Base-by-base conservation (phyloP, 2,888 invertebrate genomes). In the Adelphocoris suturalis region DNA sequence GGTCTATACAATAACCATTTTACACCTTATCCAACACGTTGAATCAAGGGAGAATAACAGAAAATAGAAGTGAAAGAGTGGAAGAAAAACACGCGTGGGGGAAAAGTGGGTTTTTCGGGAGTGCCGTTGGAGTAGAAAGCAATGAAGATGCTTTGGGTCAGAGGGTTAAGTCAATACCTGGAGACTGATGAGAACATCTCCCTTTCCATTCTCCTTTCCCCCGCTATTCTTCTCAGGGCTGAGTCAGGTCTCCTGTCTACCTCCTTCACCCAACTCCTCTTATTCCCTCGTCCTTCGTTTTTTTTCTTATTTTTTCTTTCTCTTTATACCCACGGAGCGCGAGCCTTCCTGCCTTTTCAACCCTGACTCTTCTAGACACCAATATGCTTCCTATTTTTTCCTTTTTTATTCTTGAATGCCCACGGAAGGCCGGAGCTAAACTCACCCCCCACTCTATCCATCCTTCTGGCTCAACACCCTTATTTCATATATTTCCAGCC, bases 161-260 rank as follows among this genome's bases (percentile, higher is more conserved):
- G 37, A 55, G 37, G 85, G 85, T 85, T 85, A 85, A 85, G 85
- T 85, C 37, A 37, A 37, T 37, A 37, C 85, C 85, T 85, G 85
- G 57, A 85, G 85, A 85, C 85, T 57, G 85, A 85, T 85, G 85
- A 85, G 85, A 85, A 55, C 37, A 37, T 37, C 37, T 37, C 37
- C 37, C 37, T 37, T 37, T 7, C 37, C 37, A 37, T 37, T 37
- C 37, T 37, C 37, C 61, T 27, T 85, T 46, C 46, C 46, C 28
- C 13, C 37, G 13, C 16, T 37, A 13, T 80, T 28, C 16, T 80
- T n/a, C 14, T n/a, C 80, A n/a, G 37, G 46, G 37, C 80, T 23
- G 23, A 75, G 75, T 28, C 19, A 27, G 27, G 23, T 27, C 75
- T 14, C 28, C 75, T 23, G 28, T 28, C 37, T 23, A 28, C 80